phyloP scores from a whole-genome alignment of 2,888 invertebrate species.

The Drosophila rubida region DNA sequence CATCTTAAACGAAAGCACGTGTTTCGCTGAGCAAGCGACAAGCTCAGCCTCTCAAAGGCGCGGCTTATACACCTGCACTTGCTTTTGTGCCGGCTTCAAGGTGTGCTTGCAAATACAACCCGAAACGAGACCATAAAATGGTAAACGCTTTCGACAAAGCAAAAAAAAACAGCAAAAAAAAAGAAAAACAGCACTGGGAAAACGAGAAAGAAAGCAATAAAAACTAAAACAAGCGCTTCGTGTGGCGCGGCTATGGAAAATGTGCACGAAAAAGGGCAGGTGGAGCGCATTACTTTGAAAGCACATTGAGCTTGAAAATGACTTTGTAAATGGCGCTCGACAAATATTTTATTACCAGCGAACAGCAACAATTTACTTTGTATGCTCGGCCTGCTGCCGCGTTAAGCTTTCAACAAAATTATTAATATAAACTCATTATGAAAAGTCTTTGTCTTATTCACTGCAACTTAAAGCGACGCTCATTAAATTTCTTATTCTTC shows the following conservation, averaged over 20 bases:
- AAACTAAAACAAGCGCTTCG: constrained; percentile 70
- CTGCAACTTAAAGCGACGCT: not conserved
- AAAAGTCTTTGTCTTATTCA: constrained; percentile 7
- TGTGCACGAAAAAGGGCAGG: constrained; percentile 49
- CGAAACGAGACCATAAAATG: constrained; percentile 70
- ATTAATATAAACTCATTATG: constrained; percentile 30
- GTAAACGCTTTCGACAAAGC: constrained; percentile 47
- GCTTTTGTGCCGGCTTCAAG: constrained; percentile 13
- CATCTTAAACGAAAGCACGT: constrained; percentile 71
- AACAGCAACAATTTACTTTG: constrained; percentile 69
- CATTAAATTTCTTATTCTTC: not conserved
- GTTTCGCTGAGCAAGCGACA: constrained; percentile 47
- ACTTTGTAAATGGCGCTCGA: constrained; percentile 78
- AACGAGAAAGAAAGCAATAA: constrained; percentile 68
- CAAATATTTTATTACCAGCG: constrained; percentile 75
- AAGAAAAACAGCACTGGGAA: constrained; percentile 4
- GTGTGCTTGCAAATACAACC: constrained; percentile 35
- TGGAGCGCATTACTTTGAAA: constrained; percentile 72
- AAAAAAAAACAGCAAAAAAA: constrained; percentile 3
- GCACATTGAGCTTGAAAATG: constrained; percentile 78
- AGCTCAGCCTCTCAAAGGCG: constrained; percentile 15
- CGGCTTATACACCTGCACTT: constrained; percentile 25
- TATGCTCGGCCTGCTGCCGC: constrained; percentile 17
- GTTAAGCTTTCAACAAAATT: constrained; percentile 28
- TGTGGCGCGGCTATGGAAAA: not conserved